Base-by-base conservation (phyloP, 2,797 vertebrate genomes). In the Podargus strigoides region DNA sequence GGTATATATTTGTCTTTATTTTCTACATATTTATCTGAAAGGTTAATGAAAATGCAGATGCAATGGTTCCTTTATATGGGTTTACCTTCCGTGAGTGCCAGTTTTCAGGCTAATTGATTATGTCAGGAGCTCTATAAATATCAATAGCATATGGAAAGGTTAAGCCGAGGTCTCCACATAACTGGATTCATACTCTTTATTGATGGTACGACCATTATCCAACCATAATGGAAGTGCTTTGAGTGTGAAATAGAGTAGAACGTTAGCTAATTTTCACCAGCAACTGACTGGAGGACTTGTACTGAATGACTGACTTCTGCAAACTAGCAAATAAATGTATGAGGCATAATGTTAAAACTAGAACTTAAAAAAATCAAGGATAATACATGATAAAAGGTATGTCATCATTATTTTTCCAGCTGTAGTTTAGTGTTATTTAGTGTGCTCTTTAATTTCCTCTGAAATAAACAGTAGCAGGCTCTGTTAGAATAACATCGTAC, bases 41-140 rank as follows among this genome's bases (percentile, higher is more conserved):
- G 85, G 93, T 94, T 96, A 96, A 84, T 96, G 90, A 96, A 95
- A 95, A 95, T 90, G 63, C 59, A 96, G 39, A 96, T 96, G 94
- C 87, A 90, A 55, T 84, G 15, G 60, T 76, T 92, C 80, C 87
- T 93, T 87, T 60, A 36, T 86, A 90, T 87, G 85, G 26, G 41
- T 83, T 96, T 96, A 96, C 92, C 93, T 97, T 96, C 77, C 81
- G 93, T 14, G 19, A 97, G 89, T 84, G 94, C 89, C 90, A 88
- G 91, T 96, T 96, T 96, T 94, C 46, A 97, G 75, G 70, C 87
- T 96, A 97, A 97, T 95, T 97, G 93, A 97, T 97, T 97, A 96
- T 91, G 96, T 96, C 90, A 97, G 96, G 96, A 97, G 97, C 96
- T 96, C 94, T 98, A 96, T 96, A 98, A 97, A 95, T 97, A 97